phyloP scores from a whole-genome alignment of 2,888 invertebrate species.

The Tetragnatha montana region DNA sequence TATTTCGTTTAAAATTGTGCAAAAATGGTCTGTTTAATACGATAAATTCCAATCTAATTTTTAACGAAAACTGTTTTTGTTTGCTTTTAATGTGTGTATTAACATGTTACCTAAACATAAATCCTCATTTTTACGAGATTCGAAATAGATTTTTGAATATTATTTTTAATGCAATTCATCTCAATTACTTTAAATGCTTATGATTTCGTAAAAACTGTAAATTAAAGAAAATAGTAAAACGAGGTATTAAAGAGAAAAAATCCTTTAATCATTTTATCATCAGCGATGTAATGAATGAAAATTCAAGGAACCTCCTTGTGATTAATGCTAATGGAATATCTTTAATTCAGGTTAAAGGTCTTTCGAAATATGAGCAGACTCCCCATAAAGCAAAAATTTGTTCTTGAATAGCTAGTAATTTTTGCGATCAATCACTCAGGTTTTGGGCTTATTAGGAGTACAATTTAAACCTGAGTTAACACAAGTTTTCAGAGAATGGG shows the following conservation, averaged over 20 bases:
- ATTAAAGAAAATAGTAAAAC: no score
- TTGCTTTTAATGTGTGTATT: no score
- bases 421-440: background rate
- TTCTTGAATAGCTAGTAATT: background rate
- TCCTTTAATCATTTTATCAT: background rate
- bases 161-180: no score
- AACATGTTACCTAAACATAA: no score
- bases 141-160: no score
- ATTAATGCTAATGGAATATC: background rate
- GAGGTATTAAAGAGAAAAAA: background rate
- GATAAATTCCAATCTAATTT: no score
- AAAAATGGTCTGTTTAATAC: no score
- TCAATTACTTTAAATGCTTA: no score
- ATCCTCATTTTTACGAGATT: no score
- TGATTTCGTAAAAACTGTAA: no score
- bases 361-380: background rate
- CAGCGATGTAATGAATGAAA: background rate
- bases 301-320: background rate
- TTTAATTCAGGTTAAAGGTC: background rate
- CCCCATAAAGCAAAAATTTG: background rate
- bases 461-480: background rate
- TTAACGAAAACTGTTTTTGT: no score
- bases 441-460: background rate
- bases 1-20: no score
- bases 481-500: background rate